Evolutionary conservation across 2,797 vertebrate species (phyloP).

Genomic region (Gallirallus australis): DNA sequence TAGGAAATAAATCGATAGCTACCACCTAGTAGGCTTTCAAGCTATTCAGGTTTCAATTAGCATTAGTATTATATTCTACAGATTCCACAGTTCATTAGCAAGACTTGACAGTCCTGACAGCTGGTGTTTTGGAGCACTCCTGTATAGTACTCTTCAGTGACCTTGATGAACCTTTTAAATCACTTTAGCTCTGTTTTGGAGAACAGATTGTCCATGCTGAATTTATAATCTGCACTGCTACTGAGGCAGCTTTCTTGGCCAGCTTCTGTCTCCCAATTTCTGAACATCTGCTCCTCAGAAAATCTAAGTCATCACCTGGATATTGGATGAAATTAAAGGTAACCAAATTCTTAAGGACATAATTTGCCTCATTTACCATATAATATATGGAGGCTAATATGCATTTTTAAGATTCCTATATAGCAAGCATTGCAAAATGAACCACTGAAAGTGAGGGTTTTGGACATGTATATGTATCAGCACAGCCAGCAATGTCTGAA

Average conservation of each 20-base stretch:
- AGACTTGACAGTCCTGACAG: constrained; percentile 41
- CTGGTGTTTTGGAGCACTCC: constrained; percentile 45
- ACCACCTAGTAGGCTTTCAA: not conserved
- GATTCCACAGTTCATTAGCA: constrained; percentile 43
- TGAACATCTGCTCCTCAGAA: constrained; percentile 50
- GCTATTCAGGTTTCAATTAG: constrained; percentile 30
- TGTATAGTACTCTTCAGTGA: constrained; percentile 25
- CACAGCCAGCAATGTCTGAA: not conserved
- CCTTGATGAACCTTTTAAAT: constrained; percentile 62
- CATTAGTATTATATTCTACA: constrained; percentile 31
- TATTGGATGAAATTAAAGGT: not conserved
- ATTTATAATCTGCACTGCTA: constrained; percentile 56
- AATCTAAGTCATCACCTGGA: constrained; percentile 16
- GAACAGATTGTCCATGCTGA: constrained; percentile 56
- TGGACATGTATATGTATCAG: not conserved
- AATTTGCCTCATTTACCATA: not conserved
- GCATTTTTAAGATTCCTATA: not conserved
- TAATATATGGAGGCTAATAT: not conserved
- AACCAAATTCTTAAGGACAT: not conserved
- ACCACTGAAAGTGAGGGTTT: not conserved
- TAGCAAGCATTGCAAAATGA: not conserved
- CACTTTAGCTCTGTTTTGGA: constrained; percentile 57
- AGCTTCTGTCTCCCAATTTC: constrained; percentile 13
- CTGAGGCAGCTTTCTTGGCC: constrained; percentile 35
- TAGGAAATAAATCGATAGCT: not conserved